Percentiles rank a stretch among this genome's conserved stretches.
Conservation (phyloP, 2,113 vertebrate species). For the Neopipo cinnamomea region DNA sequence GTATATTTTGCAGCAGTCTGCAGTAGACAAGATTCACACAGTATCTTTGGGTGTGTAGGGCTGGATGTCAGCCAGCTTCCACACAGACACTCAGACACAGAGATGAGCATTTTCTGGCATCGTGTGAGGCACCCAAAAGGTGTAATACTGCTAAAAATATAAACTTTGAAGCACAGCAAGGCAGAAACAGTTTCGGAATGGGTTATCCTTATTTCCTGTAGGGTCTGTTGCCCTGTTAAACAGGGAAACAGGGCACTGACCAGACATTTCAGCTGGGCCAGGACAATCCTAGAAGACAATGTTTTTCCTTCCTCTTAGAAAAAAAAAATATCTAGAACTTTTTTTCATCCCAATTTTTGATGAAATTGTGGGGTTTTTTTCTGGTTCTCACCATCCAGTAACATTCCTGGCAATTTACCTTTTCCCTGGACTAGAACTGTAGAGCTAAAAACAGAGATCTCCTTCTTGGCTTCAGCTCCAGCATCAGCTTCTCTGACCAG, state of each 20-base stretch:
- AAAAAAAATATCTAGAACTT: too few relatives aligned
- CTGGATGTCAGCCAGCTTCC: not conserved
- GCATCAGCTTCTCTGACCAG: not conserved
- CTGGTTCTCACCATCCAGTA: not conserved
- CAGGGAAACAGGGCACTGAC: not conserved
- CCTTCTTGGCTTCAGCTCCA: not conserved
- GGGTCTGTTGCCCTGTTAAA: not conserved
- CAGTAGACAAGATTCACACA: not conserved
- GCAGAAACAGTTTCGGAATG: not conserved
- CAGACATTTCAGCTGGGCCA: not conserved
- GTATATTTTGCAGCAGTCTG: accelerated
- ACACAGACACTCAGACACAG: accelerated
- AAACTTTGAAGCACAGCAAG: not conserved
- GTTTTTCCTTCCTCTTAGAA: not conserved
- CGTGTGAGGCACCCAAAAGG: not conserved
- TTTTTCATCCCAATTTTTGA: not conserved
- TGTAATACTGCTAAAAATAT: not conserved
- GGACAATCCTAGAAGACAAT: not conserved
- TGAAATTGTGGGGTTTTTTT: not conserved
- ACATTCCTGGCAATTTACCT: not conserved
- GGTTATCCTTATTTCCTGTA: not conserved
- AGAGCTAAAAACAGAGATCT: not conserved
- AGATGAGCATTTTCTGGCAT: not conserved
- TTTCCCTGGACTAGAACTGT: not conserved
- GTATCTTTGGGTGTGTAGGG: not conserved